These are phyloP conservation scores for Zapornia atra DNA, from an alignment of 2,113 vertebrate species.

Conservation along the genomic window DNA sequence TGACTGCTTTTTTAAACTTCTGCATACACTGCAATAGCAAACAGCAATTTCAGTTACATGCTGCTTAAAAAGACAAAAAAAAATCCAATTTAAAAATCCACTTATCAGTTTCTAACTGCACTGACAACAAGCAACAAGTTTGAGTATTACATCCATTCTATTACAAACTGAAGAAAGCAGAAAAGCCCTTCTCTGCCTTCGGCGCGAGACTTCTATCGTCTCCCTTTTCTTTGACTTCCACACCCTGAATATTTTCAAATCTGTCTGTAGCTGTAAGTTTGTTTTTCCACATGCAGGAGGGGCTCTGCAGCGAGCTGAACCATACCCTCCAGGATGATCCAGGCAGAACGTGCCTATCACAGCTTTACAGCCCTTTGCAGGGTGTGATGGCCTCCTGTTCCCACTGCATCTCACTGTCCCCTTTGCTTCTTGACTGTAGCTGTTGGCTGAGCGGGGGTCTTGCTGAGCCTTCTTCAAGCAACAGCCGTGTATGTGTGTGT, in stretches of 20 bases:
- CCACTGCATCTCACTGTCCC: not conserved
- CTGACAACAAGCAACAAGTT: not conserved
- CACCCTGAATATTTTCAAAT: not conserved
- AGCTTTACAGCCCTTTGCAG: not conserved
- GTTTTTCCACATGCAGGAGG: not conserved
- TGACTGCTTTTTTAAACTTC: not conserved
- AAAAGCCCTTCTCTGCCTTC: not conserved
- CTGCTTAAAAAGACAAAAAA: not conserved
- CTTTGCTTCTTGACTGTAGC: not conserved
- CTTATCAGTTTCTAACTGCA: not conserved
- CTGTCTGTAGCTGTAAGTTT: not conserved
- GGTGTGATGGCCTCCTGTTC: not conserved
- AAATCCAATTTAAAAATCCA: too few species aligned
- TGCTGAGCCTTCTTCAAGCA: not conserved
- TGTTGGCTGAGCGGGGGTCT: not conserved
- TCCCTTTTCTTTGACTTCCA: not conserved
- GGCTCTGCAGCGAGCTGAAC: not conserved
- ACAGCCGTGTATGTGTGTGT: rapidly evolving
- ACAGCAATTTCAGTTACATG: not conserved
- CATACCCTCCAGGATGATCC: rapidly evolving
- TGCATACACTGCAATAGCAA: not conserved
- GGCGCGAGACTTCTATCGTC: not conserved
- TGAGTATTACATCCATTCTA: not conserved
- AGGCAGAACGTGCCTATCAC: rapidly evolving
- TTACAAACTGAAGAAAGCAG: not conserved